Evolutionary conservation across 2,797 vertebrate species (phyloP), one percentile per base, ranked within the genome.

Genomic region (Moxostoma hubbsi): DNA sequence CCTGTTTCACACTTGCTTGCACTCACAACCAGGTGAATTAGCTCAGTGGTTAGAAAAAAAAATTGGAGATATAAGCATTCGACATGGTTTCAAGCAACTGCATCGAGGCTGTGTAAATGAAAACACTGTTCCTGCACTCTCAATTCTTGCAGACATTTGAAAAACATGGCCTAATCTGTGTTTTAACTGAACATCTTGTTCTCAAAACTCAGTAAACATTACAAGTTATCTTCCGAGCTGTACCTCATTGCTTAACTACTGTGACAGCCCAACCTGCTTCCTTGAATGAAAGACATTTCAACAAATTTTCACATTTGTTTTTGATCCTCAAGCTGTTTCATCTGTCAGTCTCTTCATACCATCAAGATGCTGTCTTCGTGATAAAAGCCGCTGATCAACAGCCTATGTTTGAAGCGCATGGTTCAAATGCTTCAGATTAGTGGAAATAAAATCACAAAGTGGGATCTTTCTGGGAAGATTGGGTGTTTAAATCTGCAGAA

Each of bases 191-290:
- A 49, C 43, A 65, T 79, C 64, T 81, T 61, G 80, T 70, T 74
- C 18, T 66, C 13, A 51, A 16, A 77, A 73, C 65, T 79, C 57
- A 2, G 72, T 64, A 79, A 74, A 80, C 77, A 69, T 24, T 24
- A 2, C 18, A 24, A 24, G 18, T 24, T 24, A 24, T 75, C 54
- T 61, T 24, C 74, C 59, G 7, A 49, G 68, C 43, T 15, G 57
- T 79, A 65, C 76, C 70, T 68, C 66, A 72, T 63, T 71, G 66
- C 77, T 69, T 77, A 69, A 79, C 80, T 73, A 61, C 71, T 70
- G 70, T 47, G 46, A 83, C 72, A 61, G 78, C 61, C 45, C 62
- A 83, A 81, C 62, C 74, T 77, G 78, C 71, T 80, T 45, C 0
- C 9, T 8, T 11, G 55, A 78, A 55, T 46, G 78, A 54, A 65